Evolutionary conservation across 2,113 vertebrate species (phyloP).

Genomic region (Eleginops maclovinus): DNA sequence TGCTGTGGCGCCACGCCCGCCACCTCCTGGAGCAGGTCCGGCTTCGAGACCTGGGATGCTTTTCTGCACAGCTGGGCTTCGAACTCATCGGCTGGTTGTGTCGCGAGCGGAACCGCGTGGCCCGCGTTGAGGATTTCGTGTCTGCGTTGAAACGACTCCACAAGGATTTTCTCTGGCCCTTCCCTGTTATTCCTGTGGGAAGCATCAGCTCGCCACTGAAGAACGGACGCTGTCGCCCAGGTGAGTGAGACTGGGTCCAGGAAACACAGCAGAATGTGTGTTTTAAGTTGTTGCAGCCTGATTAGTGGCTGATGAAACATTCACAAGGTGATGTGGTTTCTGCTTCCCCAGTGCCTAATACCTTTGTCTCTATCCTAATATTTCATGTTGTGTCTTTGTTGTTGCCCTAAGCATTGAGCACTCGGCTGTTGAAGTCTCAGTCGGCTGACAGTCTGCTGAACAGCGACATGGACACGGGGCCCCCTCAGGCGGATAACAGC

Average conservation of each 20-base stretch:
- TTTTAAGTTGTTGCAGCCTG: background rate
- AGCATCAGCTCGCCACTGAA: slow-evolving; percentile 93
- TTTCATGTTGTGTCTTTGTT: background rate
- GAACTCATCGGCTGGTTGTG: slow-evolving; percentile 97
- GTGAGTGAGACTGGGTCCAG: slow-evolving; percentile 73
- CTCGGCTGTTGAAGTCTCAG: slow-evolving; percentile 91
- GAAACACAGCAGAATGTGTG: too few species aligned
- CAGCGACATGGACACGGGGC: slow-evolving; percentile 87
- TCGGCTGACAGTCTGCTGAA: slow-evolving; percentile 91
- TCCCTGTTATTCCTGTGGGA: slow-evolving; percentile 91
- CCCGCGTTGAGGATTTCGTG: slow-evolving; percentile 93
- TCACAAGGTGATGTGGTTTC: too few species aligned
- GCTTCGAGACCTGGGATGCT: slow-evolving; percentile 95
- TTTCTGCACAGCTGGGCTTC: slow-evolving; percentile 96
- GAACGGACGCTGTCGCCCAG: slow-evolving; percentile 92
- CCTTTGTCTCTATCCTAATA: background rate
- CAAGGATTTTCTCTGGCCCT: slow-evolving; percentile 96
- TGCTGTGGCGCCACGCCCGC: slow-evolving; percentile 97
- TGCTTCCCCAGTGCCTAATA: background rate
- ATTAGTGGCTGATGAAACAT: background rate
- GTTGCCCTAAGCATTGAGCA: slow-evolving; percentile 82
- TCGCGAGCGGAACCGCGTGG: slow-evolving; percentile 92
- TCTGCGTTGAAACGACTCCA: slow-evolving; percentile 93
- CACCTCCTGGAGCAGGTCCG: slow-evolving; percentile 94
- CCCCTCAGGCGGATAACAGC: slow-evolving; percentile 77